A percentile compares a stretch with the other conserved stretches of the same genome.
Evolutionary conservation across 2,113 vertebrate genomes (phyloP).

Genomic region (Crocuta crocuta): DNA sequence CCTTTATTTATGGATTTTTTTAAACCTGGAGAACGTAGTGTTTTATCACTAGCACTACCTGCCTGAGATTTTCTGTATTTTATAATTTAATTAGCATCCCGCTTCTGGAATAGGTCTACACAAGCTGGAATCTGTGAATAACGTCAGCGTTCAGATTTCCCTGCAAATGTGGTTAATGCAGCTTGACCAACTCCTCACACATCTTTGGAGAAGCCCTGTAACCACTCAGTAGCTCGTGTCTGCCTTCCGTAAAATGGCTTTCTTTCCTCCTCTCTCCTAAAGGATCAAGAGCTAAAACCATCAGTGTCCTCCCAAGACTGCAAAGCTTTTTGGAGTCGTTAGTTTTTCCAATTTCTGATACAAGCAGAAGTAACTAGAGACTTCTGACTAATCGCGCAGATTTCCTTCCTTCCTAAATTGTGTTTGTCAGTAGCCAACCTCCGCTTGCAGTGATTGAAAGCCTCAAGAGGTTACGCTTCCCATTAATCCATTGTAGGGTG

Average conservation of each 20-base stretch:
- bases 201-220: neutral
- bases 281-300: neutral
- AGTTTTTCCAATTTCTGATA: neutral
- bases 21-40: neutral
- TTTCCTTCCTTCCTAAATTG: neutral
- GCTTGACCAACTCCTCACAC: fast-evolving
- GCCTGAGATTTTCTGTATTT: neutral
- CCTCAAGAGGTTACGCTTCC: fast-evolving
- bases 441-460: fast-evolving
- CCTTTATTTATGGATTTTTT: neutral
- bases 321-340: too few species aligned
- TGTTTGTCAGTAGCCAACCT: neutral
- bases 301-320: fast-evolving
- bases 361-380: neutral
- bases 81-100: neutral
- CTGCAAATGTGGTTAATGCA: neutral
- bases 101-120: neutral
- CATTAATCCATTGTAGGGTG: neutral
- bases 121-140: neutral
- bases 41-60: neutral
- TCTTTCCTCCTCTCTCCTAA: neutral
- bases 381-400: neutral
- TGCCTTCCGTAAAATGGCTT: neutral
- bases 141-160: neutral
- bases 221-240: neutral